Evolutionary conservation across 2,888 invertebrate species (phyloP).

Genomic region (Anagyrus pseudococci): DNA sequence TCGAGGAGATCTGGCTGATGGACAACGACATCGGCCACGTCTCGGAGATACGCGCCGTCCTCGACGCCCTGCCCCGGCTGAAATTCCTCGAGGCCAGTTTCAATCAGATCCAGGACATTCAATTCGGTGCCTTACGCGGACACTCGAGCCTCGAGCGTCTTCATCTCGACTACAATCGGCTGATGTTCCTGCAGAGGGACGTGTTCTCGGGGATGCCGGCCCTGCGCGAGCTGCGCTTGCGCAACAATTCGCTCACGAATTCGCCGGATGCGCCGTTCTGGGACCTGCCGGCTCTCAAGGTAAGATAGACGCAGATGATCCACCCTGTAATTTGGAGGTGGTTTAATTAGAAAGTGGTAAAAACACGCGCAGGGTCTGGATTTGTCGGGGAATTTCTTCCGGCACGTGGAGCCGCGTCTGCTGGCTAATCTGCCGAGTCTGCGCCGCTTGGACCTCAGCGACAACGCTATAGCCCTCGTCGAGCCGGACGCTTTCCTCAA

Average conservation of each 20-base stretch:
- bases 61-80: slow-evolving; percentile 79
- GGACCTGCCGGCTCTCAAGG: slow-evolving; percentile 83
- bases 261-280: slow-evolving; percentile 78
- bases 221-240: slow-evolving; percentile 79
- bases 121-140: slow-evolving; percentile 79
- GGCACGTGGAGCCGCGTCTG: slow-evolving; percentile 74
- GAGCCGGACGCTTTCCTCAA: slow-evolving; percentile 78
- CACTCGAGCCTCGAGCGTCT: slow-evolving; percentile 82
- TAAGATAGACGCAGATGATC: background rate
- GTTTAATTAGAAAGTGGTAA: background rate
- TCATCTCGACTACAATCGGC: slow-evolving; percentile 80
- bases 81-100: slow-evolving; percentile 80
- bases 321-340: background rate
- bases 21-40: slow-evolving; percentile 80
- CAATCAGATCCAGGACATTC: slow-evolving; percentile 79
- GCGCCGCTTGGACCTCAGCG: slow-evolving; percentile 77
- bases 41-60: slow-evolving; percentile 74
- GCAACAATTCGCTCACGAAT: slow-evolving; percentile 83
- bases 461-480: slow-evolving; percentile 73
- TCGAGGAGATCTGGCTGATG: slow-evolving; percentile 80
- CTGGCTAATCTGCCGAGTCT: slow-evolving; percentile 78
- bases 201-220: slow-evolving; percentile 86
- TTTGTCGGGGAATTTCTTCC: slow-evolving; percentile 77
- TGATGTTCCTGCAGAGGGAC: slow-evolving; percentile 77
- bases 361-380: slow-evolving; percentile 75